These are phyloP conservation scores for Trissoscelio sp. DNA, from an alignment of 2,888 invertebrate genomes.

Conservation along the genomic window DNA sequence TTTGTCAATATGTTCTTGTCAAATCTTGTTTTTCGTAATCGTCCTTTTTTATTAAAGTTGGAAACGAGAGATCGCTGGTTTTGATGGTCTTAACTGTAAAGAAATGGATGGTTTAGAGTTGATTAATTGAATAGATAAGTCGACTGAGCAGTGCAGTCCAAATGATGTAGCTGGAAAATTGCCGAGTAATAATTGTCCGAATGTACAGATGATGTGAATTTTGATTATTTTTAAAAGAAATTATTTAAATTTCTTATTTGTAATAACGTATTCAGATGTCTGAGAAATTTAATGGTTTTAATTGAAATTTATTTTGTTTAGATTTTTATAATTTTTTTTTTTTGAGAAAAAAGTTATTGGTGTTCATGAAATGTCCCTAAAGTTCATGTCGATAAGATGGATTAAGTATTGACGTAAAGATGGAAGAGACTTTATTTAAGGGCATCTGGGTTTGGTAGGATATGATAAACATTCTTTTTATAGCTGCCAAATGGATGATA, in stretches of 20 bases:
- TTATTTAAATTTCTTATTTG: no score
- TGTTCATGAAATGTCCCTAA: constrained; percentile 26
- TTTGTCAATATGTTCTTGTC: no score
- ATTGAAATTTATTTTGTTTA: no score
- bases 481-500: constrained; percentile 40
- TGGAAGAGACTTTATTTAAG: constrained; percentile 30
- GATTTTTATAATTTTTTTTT: constrained; percentile 12
- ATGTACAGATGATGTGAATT: background rate
- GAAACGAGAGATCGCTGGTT: constrained; percentile 7
- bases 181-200: constrained; percentile 10
- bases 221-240: background rate
- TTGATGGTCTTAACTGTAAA: constrained; percentile 13
- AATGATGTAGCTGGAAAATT: background rate
- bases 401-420: constrained; percentile 52
- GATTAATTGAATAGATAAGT: constrained; percentile 33
- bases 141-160: background rate
- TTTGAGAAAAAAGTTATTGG: background rate
- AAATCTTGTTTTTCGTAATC: no score
- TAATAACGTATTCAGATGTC: no score
- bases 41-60: background rate
- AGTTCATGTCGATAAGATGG: constrained; percentile 41
- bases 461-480: constrained; percentile 57
- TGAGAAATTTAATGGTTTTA: no score
- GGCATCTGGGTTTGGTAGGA: constrained; percentile 38
- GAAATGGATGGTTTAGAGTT: background rate